Evolutionary conservation across 2,888 invertebrate genomes (phyloP).

Genomic region (Drosophila dives): DNA sequence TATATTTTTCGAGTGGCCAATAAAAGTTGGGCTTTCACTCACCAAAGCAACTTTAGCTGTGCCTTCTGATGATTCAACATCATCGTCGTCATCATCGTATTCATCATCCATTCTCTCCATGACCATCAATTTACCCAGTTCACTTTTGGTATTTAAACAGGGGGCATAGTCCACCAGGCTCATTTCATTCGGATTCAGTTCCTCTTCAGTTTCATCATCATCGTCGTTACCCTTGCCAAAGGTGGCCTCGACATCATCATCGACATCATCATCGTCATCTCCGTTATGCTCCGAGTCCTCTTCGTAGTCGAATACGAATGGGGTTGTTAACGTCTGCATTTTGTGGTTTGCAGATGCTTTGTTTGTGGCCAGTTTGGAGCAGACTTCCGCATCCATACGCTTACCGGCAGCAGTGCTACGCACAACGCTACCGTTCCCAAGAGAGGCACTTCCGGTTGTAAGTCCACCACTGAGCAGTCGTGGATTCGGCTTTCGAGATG

Average conservation of each 20-base stretch:
- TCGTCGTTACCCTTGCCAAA: slow-evolving; percentile 36
- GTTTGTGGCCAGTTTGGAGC: slow-evolving; percentile 28
- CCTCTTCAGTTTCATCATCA: slow-evolving; percentile 44
- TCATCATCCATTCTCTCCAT: slow-evolving; percentile 49
- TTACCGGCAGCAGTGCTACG: slow-evolving; percentile 28
- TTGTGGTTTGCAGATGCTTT: slow-evolving; percentile 40
- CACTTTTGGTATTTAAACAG: slow-evolving; percentile 53
- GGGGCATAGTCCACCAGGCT: slow-evolving; percentile 39
- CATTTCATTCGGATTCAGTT: slow-evolving; percentile 46
- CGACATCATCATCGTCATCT: slow-evolving; percentile 39
- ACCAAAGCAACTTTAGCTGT: slow-evolving; percentile 19
- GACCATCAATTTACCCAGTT: slow-evolving; percentile 50
- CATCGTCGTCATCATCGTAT: slow-evolving; percentile 40
- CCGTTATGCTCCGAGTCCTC: slow-evolving; percentile 49
- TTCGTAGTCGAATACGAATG: slow-evolving; percentile 61
- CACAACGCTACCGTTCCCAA: slow-evolving; percentile 13
- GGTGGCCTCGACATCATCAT: slow-evolving; percentile 34
- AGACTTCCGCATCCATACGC: slow-evolving; percentile 35
- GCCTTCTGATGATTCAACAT: slow-evolving; percentile 29
- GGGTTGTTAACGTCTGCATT: slow-evolving; percentile 39
- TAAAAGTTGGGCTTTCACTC: not conserved
- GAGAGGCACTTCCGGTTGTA: slow-evolving; percentile 1
- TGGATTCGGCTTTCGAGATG: slow-evolving; percentile 25
- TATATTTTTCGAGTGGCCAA: not conserved
- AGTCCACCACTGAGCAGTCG: slow-evolving; percentile 42